Evolutionary conservation across 2,888 invertebrate genomes (phyloP).

Genomic region (Linnaemya vulpina): DNA sequence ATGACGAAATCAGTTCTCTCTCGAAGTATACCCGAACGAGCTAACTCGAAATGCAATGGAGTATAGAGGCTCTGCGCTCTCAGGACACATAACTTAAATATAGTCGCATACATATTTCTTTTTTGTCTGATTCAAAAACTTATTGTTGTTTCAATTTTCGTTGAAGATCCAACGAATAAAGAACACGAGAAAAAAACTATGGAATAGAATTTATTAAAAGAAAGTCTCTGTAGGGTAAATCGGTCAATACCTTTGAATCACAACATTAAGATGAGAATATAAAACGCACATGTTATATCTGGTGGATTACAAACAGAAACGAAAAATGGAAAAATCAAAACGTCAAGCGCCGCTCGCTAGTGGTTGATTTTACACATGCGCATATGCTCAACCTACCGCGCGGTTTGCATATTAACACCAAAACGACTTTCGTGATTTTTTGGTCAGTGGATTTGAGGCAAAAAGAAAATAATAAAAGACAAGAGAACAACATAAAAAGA

Average conservation of each 20-base stretch:
- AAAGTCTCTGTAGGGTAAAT: constrained; percentile 2
- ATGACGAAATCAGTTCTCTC: too few relatives aligned
- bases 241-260: constrained; percentile 2
- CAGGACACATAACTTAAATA: too few relatives aligned
- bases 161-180: too few relatives aligned
- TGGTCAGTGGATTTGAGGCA: constrained; percentile 28
- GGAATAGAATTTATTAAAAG: background rate
- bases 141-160: too few relatives aligned
- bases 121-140: too few relatives aligned
- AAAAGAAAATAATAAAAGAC: constrained; percentile 6
- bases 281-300: constrained; percentile 5
- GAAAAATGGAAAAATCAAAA: constrained; percentile 51
- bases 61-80: too few relatives aligned
- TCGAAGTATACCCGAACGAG: too few relatives aligned
- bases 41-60: too few relatives aligned
- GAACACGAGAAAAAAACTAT: too few relatives aligned
- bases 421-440: constrained; percentile 54
- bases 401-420: constrained; percentile 67
- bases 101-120: too few relatives aligned
- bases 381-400: constrained; percentile 65
- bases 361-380: constrained; percentile 65
- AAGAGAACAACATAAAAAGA: constrained; percentile 4
- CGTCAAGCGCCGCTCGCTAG: constrained; percentile 63
- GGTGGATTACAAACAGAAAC: constrained; percentile 17
- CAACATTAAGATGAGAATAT: background rate